Conservation (phyloP, 2,113 vertebrate genomes). For the Numenius arquata region DNA sequence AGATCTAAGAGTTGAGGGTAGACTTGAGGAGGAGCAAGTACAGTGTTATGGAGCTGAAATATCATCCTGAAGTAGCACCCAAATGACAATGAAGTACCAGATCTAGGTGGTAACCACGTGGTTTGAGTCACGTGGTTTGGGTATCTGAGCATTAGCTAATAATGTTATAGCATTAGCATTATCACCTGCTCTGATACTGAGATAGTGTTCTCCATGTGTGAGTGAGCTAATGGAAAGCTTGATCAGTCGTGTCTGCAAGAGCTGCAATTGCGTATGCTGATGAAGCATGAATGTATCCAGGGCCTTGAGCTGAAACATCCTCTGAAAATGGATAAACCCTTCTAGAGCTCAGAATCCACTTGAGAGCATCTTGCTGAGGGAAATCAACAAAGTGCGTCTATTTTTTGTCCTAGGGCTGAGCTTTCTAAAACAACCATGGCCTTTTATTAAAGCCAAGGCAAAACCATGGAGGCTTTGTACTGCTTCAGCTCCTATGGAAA, state of each 20-base stretch:
- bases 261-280: not conserved
- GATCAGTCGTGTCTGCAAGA: not conserved
- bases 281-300: not conserved
- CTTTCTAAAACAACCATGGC: not conserved
- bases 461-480: not conserved
- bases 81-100: not conserved
- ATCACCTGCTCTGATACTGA: not conserved
- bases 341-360: not conserved
- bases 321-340: constrained; percentile 2
- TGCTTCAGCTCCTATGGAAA: not conserved
- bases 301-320: not conserved
- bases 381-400: not conserved
- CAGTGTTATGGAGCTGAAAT: not conserved
- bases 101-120: not conserved
- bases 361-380: not conserved
- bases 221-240: not conserved
- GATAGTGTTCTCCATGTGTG: not conserved
- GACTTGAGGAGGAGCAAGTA: not conserved
- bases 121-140: not conserved
- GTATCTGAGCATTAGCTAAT: not conserved
- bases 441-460: not conserved
- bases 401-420: not conserved
- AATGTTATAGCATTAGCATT: not conserved
- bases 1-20: not conserved
- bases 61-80: not conserved